These are phyloP conservation scores for Anthoscopus minutus DNA, from an alignment of 2,113 vertebrate genomes.

Conservation along the genomic window DNA sequence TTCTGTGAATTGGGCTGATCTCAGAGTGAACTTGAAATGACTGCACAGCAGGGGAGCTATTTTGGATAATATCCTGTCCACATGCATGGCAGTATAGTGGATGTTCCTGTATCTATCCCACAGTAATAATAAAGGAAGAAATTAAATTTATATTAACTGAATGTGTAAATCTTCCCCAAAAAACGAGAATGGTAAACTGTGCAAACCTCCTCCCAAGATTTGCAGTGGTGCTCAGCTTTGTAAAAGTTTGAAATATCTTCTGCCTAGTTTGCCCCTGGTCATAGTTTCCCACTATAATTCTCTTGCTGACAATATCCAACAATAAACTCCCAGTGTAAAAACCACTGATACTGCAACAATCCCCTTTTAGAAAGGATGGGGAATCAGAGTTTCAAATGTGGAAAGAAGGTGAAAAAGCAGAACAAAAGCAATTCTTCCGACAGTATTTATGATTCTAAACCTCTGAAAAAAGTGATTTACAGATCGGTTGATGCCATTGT, in stretches of 20 bases:
- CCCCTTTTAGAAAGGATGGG: not conserved
- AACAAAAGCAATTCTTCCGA: not conserved
- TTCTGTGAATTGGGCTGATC: constrained; percentile 48
- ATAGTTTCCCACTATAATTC: not conserved
- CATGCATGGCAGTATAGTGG: not conserved
- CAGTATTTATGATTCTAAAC: not conserved
- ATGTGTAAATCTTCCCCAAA: not conserved
- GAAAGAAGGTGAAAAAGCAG: not conserved
- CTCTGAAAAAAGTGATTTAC: not conserved
- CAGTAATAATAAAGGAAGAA: not conserved
- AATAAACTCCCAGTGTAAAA: not conserved
- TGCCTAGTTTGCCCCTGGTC: not conserved
- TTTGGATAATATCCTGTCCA: constrained; percentile 19
- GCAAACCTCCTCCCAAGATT: not conserved
- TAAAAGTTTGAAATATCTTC: not conserved
- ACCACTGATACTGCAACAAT: not conserved
- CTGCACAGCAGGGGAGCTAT: not conserved
- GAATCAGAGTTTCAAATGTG: not conserved
- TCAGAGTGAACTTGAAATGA: not conserved
- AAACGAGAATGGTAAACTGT: not conserved
- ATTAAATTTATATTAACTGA: not conserved
- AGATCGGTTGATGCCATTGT: not conserved
- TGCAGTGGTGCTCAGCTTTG: not conserved
- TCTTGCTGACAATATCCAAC: not conserved
- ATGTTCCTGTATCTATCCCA: not conserved